Evolutionary conservation across 2,113 vertebrate genomes (phyloP).

Genomic region (Hirundichthys speculiger): DNA sequence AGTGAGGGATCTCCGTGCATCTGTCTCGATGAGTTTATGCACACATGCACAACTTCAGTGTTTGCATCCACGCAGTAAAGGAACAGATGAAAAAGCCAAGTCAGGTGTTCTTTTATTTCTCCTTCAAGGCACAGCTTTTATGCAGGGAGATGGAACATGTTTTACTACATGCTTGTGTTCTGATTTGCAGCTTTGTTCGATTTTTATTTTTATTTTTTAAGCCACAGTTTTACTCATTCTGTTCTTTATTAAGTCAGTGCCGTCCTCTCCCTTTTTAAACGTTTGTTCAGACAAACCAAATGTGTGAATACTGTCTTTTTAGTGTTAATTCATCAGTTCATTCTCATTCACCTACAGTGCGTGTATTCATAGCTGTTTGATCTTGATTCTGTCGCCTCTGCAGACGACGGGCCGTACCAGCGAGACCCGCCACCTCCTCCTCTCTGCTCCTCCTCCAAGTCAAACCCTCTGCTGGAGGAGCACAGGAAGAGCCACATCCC

Average conservation of each 20-base stretch:
- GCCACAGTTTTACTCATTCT: no score
- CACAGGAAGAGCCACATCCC: constrained; percentile 87
- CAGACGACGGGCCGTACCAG: constrained; percentile 74
- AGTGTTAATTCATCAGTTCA: background rate
- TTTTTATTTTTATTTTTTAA: no score
- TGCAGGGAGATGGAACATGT: constrained; percentile 11
- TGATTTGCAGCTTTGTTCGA: no score
- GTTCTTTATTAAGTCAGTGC: no score
- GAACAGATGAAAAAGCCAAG: constrained; percentile 46
- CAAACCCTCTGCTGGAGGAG: constrained; percentile 71
- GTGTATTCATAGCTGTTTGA: background rate
- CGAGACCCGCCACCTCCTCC: constrained; percentile 55
- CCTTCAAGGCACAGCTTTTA: constrained; percentile 20
- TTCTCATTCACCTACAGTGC: background rate
- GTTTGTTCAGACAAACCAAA: background rate
- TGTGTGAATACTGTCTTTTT: no score
- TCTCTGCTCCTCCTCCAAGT: constrained; percentile 46
- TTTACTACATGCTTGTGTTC: no score
- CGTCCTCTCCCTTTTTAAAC: background rate
- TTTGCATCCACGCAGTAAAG: constrained; percentile 28
- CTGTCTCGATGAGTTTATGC: constrained; percentile 34
- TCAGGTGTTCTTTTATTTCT: constrained; percentile 43
- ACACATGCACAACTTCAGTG: constrained; percentile 39
- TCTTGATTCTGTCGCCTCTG: background rate
- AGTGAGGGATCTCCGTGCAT: constrained; percentile 19